Evolutionary conservation across 2,797 vertebrate species (phyloP), one percentile per base, ranked within the genome.

Genomic region (Pseudochirops corinnae): DNA sequence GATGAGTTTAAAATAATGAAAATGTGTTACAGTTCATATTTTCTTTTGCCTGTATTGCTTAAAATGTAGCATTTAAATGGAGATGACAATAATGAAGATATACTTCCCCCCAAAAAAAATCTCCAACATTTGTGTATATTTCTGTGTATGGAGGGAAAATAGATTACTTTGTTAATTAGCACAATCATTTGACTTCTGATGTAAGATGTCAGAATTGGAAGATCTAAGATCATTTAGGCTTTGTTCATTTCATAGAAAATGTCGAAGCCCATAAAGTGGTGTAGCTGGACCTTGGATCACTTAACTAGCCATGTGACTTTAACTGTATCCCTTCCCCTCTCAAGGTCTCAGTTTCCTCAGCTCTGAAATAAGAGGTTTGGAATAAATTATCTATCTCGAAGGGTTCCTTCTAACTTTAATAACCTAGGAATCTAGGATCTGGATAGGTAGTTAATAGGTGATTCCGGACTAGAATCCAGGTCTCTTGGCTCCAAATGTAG

Each of bases 31-130:
- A 94, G 24, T 90, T 91, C 39, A 94, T 60, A 87, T 50, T 92
- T 91, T 93, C 91, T 95, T 95, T 94, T 60, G 67, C 39, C 0
- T 90, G 3, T 57, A 52, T 91, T 58, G 62, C 18, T 93, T 92
- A 91, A 94, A 93, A 95, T 91, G 16, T 16, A 96, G 91, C 93
- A 91, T 26, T 97, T 90, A 62, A 33, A 91, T 95, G 92, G 82
- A 95, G 94, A 93, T 67, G 28, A 26, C 91, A 60, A 39, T 56
- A 56, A 11, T n/a, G n/a, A 56, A 87, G 74, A 24, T 46, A 82
- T 46, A 5, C 14, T 39, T 1, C 3, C 21, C 74, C 7, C n/a
- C 55, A 57, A 94, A 96, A 91, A 1, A 55, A 93, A 57, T 29
- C 56, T 82, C 53, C 39, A 31, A 53, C 50, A 56, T 50, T 96